A percentile compares a stretch with the other conserved stretches of the same genome.
Conservation (phyloP, 2,888 invertebrate species). For the Erpobdella octoculata region DNA sequence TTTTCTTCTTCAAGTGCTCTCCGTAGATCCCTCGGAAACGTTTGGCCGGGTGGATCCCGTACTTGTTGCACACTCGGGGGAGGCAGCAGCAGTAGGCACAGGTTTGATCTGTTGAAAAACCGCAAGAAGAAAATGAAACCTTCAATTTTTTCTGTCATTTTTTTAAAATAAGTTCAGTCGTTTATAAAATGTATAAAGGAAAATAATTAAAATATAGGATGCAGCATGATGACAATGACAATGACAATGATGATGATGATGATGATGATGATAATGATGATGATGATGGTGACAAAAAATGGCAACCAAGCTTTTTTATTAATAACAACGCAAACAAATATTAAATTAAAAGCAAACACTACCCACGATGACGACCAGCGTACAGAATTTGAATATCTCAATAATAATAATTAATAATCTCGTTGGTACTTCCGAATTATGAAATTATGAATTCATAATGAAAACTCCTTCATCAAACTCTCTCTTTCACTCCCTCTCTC, state of each 20-base stretch:
- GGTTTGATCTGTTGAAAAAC: slow-evolving; percentile 32
- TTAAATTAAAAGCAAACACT: too few relatives aligned
- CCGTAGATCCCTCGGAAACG: slow-evolving; percentile 37
- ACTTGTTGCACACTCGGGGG: slow-evolving; percentile 33
- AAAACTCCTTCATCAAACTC: too few relatives aligned
- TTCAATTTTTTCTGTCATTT: too few relatives aligned
- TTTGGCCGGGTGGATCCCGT: slow-evolving; percentile 37
- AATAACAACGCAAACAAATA: too few relatives aligned
- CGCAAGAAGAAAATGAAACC: not conserved
- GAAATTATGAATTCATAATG: too few relatives aligned
- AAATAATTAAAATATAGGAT: not conserved
- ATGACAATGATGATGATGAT: not conserved
- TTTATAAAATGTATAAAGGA: too few relatives aligned
- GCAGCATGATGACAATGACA: not conserved
- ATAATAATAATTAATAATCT: too few relatives aligned
- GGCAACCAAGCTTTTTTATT: too few relatives aligned
- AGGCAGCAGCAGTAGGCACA: slow-evolving; percentile 34
- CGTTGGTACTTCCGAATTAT: too few relatives aligned
- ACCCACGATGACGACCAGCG: not conserved
- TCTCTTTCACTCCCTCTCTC: too few relatives aligned
- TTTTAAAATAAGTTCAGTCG: too few relatives aligned
- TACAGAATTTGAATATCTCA: too few relatives aligned
- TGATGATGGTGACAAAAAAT: not conserved
- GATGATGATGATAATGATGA: not conserved
- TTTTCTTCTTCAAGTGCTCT: slow-evolving; percentile 33